Evolutionary conservation across 2,888 invertebrate genomes (phyloP).

Genomic region (Barypeithes pellucidus): DNA sequence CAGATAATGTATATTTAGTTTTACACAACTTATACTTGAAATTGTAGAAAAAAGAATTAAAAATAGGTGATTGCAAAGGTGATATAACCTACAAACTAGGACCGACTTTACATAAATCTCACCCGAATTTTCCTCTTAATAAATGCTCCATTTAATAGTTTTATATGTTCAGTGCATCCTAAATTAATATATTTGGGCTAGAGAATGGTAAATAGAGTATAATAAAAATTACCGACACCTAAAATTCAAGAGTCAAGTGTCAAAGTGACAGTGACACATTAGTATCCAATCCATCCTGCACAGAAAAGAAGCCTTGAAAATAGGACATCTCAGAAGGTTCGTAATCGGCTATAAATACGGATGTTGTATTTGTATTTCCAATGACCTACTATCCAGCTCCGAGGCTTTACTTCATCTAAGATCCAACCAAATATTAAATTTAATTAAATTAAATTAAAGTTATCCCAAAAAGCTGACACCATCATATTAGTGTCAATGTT

Average conservation of each 20-base stretch:
- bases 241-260: constrained; percentile 12
- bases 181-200: constrained; percentile 13
- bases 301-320: no score
- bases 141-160: constrained; percentile 63
- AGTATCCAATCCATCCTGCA: no score
- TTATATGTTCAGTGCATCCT: constrained; percentile 30
- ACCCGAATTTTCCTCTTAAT: constrained; percentile 65
- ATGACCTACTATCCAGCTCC: no score
- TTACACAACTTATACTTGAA: not conserved
- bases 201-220: not conserved
- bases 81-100: constrained; percentile 54
- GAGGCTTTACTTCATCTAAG: no score
- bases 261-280: constrained; percentile 16
- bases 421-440: no score
- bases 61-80: constrained; percentile 28
- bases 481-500: no score
- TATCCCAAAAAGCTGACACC: no score
- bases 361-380: no score
- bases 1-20: not conserved
- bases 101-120: constrained; percentile 18
- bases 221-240: constrained; percentile 24
- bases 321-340: no score
- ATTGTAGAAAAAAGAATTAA: not conserved
- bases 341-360: no score
- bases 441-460: no score